Evolutionary conservation across 2,113 vertebrate genomes (phyloP).

Genomic region (Cryptomyrus ogoouensis): DNA sequence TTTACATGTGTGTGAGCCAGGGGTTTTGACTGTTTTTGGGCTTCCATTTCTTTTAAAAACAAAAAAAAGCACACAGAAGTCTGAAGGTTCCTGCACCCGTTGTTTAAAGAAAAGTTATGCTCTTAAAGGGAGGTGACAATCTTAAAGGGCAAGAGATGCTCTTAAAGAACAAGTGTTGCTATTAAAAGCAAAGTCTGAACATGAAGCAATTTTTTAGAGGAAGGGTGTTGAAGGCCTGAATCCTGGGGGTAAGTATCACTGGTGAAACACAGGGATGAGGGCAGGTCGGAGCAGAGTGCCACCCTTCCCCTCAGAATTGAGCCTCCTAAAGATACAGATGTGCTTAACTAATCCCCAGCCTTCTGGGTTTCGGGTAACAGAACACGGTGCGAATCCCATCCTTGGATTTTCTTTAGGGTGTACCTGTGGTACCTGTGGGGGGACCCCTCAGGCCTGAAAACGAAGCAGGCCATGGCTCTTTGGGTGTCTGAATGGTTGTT

Average conservation of each 20-base stretch:
- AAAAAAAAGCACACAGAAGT: not conserved
- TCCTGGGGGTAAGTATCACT: slow-evolving; percentile 2
- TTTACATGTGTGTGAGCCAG: not conserved
- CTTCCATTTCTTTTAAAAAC: not conserved
- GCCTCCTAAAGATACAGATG: not conserved
- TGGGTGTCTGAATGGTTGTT: not conserved
- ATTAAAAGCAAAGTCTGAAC: not conserved
- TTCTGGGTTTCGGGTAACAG: not conserved
- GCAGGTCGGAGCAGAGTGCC: not conserved
- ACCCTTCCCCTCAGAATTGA: not conserved
- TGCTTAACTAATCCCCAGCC: not conserved
- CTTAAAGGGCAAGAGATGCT: not conserved
- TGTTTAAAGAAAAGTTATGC: not conserved
- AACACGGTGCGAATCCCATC: not conserved
- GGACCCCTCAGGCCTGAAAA: not conserved
- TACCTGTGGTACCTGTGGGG: not conserved
- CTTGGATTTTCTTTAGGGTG: not conserved
- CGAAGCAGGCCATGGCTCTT: not conserved
- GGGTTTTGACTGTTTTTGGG: slow-evolving; percentile 6
- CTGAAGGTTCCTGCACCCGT: not conserved
- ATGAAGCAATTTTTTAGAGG: not conserved
- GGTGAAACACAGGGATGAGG: not conserved
- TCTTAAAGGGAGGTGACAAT: not conserved
- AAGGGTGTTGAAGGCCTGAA: not conserved
- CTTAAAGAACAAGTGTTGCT: not conserved